A percentile compares a stretch with the other conserved stretches of the same genome.
phyloP scores from a whole-genome alignment of 1,140 invertebrate species.

The Cydia pomonella region DNA sequence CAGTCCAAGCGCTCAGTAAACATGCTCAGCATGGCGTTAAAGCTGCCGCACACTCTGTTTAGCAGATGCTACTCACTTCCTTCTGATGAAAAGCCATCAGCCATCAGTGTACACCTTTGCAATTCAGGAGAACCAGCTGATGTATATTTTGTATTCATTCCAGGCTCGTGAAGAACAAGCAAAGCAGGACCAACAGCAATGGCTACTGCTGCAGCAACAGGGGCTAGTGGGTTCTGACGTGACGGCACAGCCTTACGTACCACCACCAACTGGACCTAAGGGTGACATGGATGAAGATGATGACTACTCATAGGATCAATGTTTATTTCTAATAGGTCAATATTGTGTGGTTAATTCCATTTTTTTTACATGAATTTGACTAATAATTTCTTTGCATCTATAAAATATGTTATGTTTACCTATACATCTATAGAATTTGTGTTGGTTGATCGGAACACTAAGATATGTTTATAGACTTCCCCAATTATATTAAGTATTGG shows the following conservation, averaged over 20 bases:
- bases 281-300: conserved; percentile 80
- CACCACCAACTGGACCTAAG: conserved; percentile 72
- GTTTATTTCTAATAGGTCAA: background rate
- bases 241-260: conserved; percentile 70
- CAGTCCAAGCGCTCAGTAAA: no score
- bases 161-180: conserved; percentile 94
- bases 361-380: background rate
- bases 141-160: conserved; percentile 35
- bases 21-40: no score
- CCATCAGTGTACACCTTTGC: no score
- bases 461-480: no score
- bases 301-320: conserved; percentile 76
- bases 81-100: no score
- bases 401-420: background rate
- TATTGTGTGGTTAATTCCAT: background rate
- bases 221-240: conserved; percentile 69
- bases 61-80: no score
- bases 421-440: no score
- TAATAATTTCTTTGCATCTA: background rate
- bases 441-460: no score
- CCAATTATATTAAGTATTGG: no score
- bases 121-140: background rate
- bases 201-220: conserved; percentile 92
- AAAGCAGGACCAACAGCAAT: conserved; percentile 92
- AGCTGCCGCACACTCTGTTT: no score